Conservation (phyloP, 2,888 invertebrate species). For the Cosmia trapezina region DNA sequence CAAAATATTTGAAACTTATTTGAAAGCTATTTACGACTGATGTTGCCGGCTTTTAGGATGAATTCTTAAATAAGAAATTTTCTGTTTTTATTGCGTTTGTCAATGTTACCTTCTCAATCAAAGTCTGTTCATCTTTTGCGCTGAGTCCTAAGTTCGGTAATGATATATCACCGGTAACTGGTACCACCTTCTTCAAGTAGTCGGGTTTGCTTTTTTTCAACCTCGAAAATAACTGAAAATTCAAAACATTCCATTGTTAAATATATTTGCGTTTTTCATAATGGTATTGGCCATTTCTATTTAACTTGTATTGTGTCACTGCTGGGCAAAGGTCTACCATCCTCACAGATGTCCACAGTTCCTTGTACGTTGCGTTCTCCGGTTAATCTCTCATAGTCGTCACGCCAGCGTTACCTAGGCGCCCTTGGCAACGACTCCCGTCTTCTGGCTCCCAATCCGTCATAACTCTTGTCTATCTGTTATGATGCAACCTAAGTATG, state of each 20-base stretch:
- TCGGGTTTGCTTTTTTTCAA: conserved; percentile 91
- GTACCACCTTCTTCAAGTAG: conserved; percentile 92
- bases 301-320: background rate
- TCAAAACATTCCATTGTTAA: background rate
- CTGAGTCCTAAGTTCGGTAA: conserved; percentile 93
- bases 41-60: background rate
- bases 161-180: conserved; percentile 94
- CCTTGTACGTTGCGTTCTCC: background rate
- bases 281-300: background rate
- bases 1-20: background rate
- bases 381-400: background rate
- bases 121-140: conserved; percentile 86
- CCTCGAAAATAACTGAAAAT: conserved; percentile 92
- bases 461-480: background rate
- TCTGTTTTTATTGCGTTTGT: too few relatives aligned
- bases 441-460: background rate
- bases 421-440: background rate
- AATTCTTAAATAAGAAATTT: background rate
- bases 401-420: background rate
- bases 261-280: background rate
- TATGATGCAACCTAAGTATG: background rate
- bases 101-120: conserved; percentile 65
- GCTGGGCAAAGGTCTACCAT: background rate
- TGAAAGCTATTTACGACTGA: background rate
- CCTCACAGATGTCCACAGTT: background rate